Evolutionary conservation across 2,113 vertebrate genomes (phyloP).

Genomic region (Otus sunia): DNA sequence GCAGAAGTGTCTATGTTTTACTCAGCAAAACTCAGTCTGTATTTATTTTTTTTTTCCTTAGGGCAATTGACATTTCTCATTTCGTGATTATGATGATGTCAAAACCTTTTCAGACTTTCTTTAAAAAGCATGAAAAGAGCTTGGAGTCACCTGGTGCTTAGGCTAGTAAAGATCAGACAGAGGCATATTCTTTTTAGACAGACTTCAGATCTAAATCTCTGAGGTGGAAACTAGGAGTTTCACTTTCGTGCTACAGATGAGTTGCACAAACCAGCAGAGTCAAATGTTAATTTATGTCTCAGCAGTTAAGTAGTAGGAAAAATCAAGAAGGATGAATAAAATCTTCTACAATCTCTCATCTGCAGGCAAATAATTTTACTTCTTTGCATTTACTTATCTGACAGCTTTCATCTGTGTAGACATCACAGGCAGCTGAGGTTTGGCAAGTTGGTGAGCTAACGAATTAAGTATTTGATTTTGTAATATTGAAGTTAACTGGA

Average conservation of each 20-base stretch:
- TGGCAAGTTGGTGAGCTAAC: not conserved
- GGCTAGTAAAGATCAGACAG: not conserved
- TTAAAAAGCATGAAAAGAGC: not conserved
- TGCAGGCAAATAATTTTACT: constrained; percentile 31
- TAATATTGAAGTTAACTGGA: not conserved
- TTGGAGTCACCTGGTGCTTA: not conserved
- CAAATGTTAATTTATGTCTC: constrained; percentile 27
- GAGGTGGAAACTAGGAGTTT: not conserved
- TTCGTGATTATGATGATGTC: not conserved
- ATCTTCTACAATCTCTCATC: not conserved
- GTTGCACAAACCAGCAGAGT: not conserved
- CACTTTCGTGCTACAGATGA: not conserved
- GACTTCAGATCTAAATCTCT: constrained; percentile 7
- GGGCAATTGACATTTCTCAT: not conserved
- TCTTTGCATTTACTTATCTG: constrained; percentile 24
- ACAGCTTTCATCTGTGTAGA: constrained; percentile 9
- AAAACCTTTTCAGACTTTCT: not conserved
- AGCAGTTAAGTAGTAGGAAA: not conserved
- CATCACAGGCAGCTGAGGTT: not conserved
- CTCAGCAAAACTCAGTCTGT: not conserved
- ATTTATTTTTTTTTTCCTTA: not conserved
- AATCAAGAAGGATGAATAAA: constrained; percentile 9
- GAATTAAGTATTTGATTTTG: not conserved
- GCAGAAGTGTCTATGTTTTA: not conserved
- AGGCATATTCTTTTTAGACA: not conserved